These are phyloP conservation scores for Rhodinocichla rosea DNA, from an alignment of 2,113 vertebrate species.

Conservation along the genomic window DNA sequence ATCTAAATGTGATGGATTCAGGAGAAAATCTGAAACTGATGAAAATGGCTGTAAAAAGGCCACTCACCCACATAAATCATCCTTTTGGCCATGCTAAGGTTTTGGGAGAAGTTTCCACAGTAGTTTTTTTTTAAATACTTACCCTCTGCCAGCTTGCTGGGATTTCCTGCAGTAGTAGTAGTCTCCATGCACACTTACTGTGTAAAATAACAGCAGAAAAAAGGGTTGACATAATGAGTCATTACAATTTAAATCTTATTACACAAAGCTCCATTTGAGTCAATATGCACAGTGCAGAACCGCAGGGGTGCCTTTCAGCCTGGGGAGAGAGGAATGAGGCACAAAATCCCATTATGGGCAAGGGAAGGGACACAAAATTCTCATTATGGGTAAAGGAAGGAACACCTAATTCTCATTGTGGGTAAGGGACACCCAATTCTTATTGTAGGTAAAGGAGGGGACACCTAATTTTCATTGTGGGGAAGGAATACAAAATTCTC, in stretches of 20 bases:
- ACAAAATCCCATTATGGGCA: not conserved
- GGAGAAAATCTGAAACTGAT: not conserved
- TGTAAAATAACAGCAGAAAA: not conserved
- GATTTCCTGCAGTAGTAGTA: not conserved
- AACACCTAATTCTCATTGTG: not conserved
- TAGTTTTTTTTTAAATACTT: not conserved
- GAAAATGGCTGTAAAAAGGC: not conserved
- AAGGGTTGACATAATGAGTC: conserved; percentile 12
- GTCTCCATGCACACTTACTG: not conserved
- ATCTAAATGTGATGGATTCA: not conserved
- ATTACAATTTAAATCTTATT: conserved; percentile 56
- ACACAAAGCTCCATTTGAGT: conserved; percentile 35
- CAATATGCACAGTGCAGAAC: not conserved
- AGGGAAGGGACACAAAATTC: not conserved
- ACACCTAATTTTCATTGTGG: no score
- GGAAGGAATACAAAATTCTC: not conserved
- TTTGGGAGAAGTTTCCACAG: not conserved
- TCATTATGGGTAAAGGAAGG: not conserved
- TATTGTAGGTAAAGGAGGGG: not conserved
- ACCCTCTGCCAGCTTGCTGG: not conserved
- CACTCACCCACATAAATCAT: not conserved
- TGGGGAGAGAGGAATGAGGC: conserved; percentile 1
- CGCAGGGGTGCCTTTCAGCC: not conserved
- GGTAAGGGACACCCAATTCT: not conserved
- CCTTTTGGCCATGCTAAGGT: not conserved